These are phyloP conservation scores for Tineola bisselliella DNA, from an alignment of 2,888 invertebrate species.

Conservation along the genomic window DNA sequence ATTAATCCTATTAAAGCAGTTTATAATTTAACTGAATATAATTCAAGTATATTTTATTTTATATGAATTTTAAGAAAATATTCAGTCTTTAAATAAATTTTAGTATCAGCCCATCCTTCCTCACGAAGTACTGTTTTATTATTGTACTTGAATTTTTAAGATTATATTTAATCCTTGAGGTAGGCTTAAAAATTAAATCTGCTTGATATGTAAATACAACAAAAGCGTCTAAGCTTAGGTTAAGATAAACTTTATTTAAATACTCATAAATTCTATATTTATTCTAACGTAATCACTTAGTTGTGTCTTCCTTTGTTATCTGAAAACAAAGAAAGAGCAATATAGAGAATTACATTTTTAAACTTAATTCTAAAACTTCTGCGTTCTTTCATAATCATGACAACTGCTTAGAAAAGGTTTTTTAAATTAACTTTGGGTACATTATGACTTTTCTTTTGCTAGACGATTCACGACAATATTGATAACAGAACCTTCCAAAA, in stretches of 20 bases:
- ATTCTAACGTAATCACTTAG: background rate
- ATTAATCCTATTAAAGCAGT: no score
- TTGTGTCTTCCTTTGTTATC: background rate
- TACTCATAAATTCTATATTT: background rate
- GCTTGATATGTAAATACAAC: background rate
- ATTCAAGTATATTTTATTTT: no score
- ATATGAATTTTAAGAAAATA: no score
- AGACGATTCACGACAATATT: no score
- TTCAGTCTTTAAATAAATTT: no score
- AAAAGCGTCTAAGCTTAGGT: background rate
- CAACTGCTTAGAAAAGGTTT: background rate
- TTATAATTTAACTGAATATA: no score
- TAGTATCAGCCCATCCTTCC: no score
- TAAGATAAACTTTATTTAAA: background rate
- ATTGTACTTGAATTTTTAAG: no score
- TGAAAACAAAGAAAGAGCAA: background rate
- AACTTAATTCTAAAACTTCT: background rate
- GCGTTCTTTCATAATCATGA: background rate
- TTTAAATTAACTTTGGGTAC: background rate
- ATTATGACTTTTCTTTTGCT: no score
- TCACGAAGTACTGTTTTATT: no score
- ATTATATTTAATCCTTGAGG: background rate
- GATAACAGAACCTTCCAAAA: no score
- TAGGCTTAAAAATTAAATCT: background rate
- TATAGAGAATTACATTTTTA: background rate